Conservation (phyloP, 2,113 vertebrate species). For the Furnarius figulus region DNA sequence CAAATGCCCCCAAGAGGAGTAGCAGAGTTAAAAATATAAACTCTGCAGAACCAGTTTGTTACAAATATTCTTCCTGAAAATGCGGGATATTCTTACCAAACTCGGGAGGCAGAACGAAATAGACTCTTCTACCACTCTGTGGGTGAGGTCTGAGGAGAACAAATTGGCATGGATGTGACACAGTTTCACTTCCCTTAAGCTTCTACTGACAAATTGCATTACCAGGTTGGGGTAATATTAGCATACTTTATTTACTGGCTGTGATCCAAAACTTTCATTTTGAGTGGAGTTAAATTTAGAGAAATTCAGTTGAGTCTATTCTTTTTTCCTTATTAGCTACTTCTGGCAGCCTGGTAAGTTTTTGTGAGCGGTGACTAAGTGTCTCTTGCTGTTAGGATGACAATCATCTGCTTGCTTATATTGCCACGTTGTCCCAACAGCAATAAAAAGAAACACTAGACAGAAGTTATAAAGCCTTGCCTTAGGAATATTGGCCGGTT, state of each 20-base stretch:
- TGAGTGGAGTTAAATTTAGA: neutral
- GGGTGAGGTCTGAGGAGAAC: neutral
- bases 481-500: neutral
- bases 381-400: neutral
- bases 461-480: neutral
- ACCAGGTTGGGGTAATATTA: neutral
- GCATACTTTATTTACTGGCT: neutral
- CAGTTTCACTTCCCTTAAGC: neutral
- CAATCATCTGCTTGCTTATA: neutral
- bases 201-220: neutral
- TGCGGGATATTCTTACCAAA: neutral
- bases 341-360: neutral
- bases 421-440: neutral
- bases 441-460: neutral
- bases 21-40: constrained; percentile 1
- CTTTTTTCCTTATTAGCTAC: neutral
- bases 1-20: constrained; percentile 2
- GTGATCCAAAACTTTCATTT: neutral
- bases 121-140: neutral
- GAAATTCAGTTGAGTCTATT: neutral
- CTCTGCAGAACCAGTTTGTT: neutral
- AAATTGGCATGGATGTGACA: neutral
- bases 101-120: neutral
- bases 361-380: neutral
- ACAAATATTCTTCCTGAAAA: neutral